Percentiles rank a stretch among this genome's conserved stretches.
phyloP scores from a whole-genome alignment of 2,888 invertebrate genomes.

The Drosophila austrosaltans region DNA sequence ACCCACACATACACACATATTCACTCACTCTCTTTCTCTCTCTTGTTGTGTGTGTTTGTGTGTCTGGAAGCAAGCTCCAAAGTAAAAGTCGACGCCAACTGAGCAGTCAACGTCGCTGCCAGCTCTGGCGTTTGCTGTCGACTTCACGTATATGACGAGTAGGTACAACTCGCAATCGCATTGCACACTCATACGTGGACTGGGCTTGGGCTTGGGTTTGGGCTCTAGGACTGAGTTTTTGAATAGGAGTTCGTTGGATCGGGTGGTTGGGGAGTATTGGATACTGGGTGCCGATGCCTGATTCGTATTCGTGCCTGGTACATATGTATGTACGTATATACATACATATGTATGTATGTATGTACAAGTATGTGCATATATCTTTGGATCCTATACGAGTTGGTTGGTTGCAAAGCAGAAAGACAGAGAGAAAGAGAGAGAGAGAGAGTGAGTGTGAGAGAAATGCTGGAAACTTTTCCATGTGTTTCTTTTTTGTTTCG shows the following conservation, averaged over 20 bases:
- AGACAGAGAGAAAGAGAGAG: background rate
- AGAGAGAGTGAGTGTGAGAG: background rate
- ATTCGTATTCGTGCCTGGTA: slow-evolving; percentile 59
- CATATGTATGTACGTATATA: slow-evolving; percentile 33
- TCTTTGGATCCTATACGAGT: slow-evolving; percentile 16
- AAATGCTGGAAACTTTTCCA: slow-evolving; percentile 33
- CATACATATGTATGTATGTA: slow-evolving; percentile 28
- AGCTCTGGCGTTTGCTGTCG: slow-evolving; percentile 22
- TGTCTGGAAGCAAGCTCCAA: slow-evolving; percentile 56
- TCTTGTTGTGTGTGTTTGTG: slow-evolving; percentile 25
- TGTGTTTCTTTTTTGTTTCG: slow-evolving; percentile 48
- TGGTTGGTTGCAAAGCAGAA: background rate
- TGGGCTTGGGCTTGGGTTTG: slow-evolving; percentile 4
- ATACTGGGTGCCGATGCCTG: slow-evolving; percentile 54
- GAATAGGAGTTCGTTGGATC: background rate
- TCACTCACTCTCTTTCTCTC: slow-evolving; percentile 10
- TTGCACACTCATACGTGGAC: slow-evolving; percentile 72
- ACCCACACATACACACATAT: background rate
- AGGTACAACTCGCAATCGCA: slow-evolving; percentile 64
- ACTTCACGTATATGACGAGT: slow-evolving; percentile 67
- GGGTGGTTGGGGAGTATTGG: slow-evolving; percentile 11
- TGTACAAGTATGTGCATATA: slow-evolving; percentile 21
- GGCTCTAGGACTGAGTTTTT: slow-evolving; percentile 6
- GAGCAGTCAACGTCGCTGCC: slow-evolving; percentile 34
- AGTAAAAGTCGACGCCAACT: slow-evolving; percentile 52